Evolutionary conservation across 37 sponge, comb jelly and placozoan species (phyloP).

Genomic region (Aplysina aerophoba): DNA sequence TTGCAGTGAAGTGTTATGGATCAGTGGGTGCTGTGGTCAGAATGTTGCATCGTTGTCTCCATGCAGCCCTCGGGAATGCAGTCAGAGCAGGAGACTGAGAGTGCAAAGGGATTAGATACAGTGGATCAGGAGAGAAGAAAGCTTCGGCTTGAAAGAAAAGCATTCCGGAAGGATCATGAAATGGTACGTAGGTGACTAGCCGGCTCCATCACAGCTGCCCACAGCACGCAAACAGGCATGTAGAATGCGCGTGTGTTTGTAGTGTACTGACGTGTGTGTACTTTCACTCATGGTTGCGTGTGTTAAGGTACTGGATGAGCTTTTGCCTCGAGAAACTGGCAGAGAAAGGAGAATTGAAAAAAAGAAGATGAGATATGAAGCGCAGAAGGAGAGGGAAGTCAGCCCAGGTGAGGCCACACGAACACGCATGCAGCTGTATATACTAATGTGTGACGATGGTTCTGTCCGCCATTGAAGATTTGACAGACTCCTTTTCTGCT

Average conservation of each 20-base stretch:
- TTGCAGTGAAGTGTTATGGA: no score
- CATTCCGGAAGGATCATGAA: conserved; percentile 12
- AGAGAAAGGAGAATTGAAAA: conserved; percentile 82
- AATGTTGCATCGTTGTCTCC: neutral
- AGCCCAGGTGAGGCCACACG: conserved; percentile 82
- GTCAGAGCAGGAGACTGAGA: neutral
- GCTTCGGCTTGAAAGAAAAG: conserved; percentile 12
- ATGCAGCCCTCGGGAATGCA: neutral
- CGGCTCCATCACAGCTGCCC: neutral
- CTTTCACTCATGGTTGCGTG: no score
- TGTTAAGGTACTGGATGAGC: conserved; percentile 82
- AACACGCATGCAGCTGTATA: neutral
- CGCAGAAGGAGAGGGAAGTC: conserved; percentile 67
- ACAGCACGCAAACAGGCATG: neutral
- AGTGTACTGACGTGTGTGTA: no score
- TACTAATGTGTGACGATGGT: neutral
- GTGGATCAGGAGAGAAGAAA: neutral
- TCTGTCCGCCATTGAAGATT: conserved; percentile 30
- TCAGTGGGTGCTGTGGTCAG: neutral
- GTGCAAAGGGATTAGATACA: conserved; percentile 16
- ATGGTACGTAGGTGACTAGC: neutral
- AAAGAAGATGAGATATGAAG: conserved; percentile 57
- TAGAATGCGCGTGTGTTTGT: neutral
- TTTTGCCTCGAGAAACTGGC: conserved; percentile 87
- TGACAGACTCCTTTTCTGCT: conserved; percentile 35